Conservation (phyloP, 2,888 invertebrate genomes). For the Adelphocoris suturalis region DNA sequence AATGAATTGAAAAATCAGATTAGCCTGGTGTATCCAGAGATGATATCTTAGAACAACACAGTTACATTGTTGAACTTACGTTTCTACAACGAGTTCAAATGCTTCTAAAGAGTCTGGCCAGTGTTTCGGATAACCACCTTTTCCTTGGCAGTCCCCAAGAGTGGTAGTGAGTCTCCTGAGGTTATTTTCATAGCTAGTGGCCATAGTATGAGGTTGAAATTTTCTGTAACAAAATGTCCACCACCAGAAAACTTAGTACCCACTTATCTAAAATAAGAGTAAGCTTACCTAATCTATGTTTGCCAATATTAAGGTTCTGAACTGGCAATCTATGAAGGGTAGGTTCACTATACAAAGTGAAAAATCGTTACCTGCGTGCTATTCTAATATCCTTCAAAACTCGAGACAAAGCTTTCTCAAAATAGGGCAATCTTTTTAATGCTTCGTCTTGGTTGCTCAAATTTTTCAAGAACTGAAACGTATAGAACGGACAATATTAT, state of each 20-base stretch:
- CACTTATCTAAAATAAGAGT: too few species aligned
- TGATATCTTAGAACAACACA: too few species aligned
- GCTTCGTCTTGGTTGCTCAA: constrained; percentile 85
- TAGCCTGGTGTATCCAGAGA: too few species aligned
- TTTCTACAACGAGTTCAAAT: constrained; percentile 92
- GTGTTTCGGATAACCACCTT: constrained; percentile 83
- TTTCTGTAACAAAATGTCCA: constrained; percentile 81
- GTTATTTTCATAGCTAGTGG: constrained; percentile 90
- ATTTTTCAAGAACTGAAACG: constrained; percentile 88
- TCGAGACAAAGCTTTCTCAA: constrained; percentile 90
- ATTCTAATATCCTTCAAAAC: constrained; percentile 91
- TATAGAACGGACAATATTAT: background rate
- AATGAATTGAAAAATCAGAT: too few species aligned
- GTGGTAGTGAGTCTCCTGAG: constrained; percentile 91
- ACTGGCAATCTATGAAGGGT: too few species aligned
- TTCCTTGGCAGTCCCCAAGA: constrained; percentile 87
- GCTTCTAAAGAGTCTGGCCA: constrained; percentile 87
- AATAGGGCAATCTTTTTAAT: constrained; percentile 87
- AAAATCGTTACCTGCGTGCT: constrained; percentile 84
- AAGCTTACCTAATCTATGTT: too few species aligned
- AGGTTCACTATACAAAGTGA: background rate
- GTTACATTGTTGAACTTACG: constrained; percentile 82
- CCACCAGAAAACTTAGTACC: too few species aligned
- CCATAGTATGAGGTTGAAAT: constrained; percentile 94
- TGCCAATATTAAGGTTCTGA: too few species aligned